These are phyloP conservation scores for Brachylomia viminalis DNA, from an alignment of 2,888 invertebrate species.

Conservation along the genomic window DNA sequence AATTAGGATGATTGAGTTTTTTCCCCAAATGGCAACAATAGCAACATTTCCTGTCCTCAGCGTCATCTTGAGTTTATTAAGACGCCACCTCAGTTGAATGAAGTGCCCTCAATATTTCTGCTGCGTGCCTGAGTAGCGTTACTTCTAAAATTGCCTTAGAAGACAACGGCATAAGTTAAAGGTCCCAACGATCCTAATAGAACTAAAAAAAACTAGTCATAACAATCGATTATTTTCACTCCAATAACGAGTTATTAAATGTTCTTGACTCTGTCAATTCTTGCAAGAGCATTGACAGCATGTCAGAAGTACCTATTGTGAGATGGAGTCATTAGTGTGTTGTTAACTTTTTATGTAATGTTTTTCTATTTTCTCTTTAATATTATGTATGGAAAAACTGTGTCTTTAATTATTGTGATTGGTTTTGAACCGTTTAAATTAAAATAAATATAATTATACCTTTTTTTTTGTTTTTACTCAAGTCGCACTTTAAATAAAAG, in stretches of 20 bases:
- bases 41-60: conserved; percentile 45
- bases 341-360: neutral
- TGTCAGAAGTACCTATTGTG: neutral
- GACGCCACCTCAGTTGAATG: conserved; percentile 46
- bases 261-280: too few relatives aligned
- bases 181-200: neutral
- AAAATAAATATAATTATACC: neutral
- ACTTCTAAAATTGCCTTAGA: conserved; percentile 13
- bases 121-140: conserved; percentile 49
- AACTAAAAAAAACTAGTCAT: neutral
- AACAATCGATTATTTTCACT: neutral
- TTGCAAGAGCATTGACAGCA: neutral
- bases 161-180: conserved; percentile 4
- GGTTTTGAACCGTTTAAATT: neutral
- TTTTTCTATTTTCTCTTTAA: neutral
- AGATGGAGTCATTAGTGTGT: neutral
- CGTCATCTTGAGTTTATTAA: conserved; percentile 55
- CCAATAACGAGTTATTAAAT: neutral
- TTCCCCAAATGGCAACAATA: conserved; percentile 43
- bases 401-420: neutral
- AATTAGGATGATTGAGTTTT: conserved; percentile 39
- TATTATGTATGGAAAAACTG: neutral
- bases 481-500: neutral
- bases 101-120: conserved; percentile 51
- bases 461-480: neutral